Evolutionary conservation across 2,797 vertebrate genomes (phyloP).

Genomic region (Hippocampus kuda): DNA sequence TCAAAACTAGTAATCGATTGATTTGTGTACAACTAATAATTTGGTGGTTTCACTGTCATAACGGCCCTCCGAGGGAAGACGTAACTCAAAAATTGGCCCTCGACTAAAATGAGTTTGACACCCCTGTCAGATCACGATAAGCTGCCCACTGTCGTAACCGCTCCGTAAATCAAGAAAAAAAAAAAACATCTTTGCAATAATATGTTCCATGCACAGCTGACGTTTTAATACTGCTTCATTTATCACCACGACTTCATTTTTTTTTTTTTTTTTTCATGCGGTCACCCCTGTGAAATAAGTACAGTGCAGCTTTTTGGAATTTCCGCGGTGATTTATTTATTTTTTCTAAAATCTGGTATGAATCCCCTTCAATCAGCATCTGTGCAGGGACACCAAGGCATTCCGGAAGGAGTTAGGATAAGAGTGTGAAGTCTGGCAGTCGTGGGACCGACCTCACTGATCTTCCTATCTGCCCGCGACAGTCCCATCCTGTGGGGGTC

Average conservation of each 20-base stretch:
- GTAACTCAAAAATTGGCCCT: too few relatives aligned
- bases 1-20: too few relatives aligned
- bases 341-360: neutral
- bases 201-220: too few relatives aligned
- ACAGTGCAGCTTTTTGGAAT: neutral
- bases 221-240: too few relatives aligned
- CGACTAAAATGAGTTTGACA: too few relatives aligned
- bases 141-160: too few relatives aligned
- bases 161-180: too few relatives aligned
- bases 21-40: too few relatives aligned
- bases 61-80: too few relatives aligned
- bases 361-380: neutral
- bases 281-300: conserved; percentile 7
- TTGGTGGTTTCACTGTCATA: too few relatives aligned
- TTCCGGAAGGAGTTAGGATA: neutral
- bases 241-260: neutral
- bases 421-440: conserved; percentile 29
- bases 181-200: too few relatives aligned
- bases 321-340: neutral
- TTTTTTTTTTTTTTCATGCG: neutral
- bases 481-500: conserved; percentile 59
- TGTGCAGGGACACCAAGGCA: neutral
- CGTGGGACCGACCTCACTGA: conserved; percentile 62
- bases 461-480: conserved; percentile 67
- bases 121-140: too few relatives aligned